A percentile compares a stretch with the other conserved stretches of the same genome.
phyloP scores from a whole-genome alignment of 2,113 vertebrate species.

The Tachysurus fulvidraco region DNA sequence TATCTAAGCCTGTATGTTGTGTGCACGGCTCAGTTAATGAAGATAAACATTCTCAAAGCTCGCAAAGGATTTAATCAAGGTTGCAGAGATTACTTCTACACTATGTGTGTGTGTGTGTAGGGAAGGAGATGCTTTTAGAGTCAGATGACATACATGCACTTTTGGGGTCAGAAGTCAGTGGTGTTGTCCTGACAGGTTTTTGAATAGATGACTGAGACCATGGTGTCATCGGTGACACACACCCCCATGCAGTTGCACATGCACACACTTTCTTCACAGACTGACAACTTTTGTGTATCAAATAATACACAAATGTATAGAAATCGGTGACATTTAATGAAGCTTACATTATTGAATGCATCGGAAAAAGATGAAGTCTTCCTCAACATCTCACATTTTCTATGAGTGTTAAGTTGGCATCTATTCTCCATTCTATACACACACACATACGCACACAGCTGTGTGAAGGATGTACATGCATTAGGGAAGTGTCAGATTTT shows the following conservation, averaged over 20 bases:
- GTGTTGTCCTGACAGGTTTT: constrained; percentile 31
- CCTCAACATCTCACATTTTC: background rate
- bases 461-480: constrained; percentile 19
- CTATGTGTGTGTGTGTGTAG: constrained; percentile 16
- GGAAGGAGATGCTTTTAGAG: constrained; percentile 9
- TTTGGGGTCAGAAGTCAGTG: constrained; percentile 27
- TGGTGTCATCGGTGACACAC: constrained; percentile 10
- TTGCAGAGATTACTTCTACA: constrained; percentile 20
- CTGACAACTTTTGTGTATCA: background rate
- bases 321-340: background rate
- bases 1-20: constrained; percentile 15
- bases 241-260: background rate
- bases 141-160: constrained; percentile 14
- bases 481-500: constrained; percentile 16
- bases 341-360: background rate
- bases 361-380: background rate
- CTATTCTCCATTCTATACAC: no score
- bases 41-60: constrained; percentile 3
- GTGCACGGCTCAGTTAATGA: constrained; percentile 13
- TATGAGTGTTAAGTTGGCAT: background rate
- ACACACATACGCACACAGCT: background rate
- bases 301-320: background rate
- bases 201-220: constrained; percentile 9
- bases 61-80: constrained; percentile 20
- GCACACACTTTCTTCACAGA: background rate